Evolutionary conservation across 2,113 vertebrate genomes (phyloP).

Genomic region (Nestor notabilis): DNA sequence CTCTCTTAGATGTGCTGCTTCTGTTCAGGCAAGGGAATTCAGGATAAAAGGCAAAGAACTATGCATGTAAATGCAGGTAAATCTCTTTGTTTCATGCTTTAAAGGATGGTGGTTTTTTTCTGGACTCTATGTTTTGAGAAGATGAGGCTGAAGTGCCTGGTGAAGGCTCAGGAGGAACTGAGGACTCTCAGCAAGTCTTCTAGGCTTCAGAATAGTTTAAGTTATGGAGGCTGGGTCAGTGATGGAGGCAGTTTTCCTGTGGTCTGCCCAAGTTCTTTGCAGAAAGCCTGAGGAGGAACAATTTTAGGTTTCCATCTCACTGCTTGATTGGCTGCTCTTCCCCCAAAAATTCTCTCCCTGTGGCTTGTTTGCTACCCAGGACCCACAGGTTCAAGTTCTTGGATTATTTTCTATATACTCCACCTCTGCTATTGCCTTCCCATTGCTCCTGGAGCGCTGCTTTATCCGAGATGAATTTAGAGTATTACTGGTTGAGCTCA

Average conservation of each 20-base stretch:
- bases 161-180: not conserved
- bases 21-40: not conserved
- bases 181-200: not conserved
- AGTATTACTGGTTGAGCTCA: not conserved
- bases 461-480: not conserved
- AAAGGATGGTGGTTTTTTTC: not conserved
- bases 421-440: not conserved
- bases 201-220: not conserved
- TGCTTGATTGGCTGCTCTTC: not conserved
- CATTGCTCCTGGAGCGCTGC: not conserved
- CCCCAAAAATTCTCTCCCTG: not conserved
- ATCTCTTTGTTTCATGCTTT: rapidly evolving
- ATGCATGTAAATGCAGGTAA: rapidly evolving
- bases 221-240: not conserved
- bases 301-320: not conserved
- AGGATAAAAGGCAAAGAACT: rapidly evolving
- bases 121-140: not conserved
- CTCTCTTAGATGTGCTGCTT: rapidly evolving
- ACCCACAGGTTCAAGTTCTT: not conserved
- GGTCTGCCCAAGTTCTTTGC: not conserved
- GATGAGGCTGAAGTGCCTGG: not conserved
- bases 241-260: not conserved
- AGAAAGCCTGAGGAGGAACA: not conserved
- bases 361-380: not conserved
- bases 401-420: rapidly evolving